Base-by-base conservation (phyloP, 1,140 invertebrate genomes). In the Lamellibrachia luymesi region DNA sequence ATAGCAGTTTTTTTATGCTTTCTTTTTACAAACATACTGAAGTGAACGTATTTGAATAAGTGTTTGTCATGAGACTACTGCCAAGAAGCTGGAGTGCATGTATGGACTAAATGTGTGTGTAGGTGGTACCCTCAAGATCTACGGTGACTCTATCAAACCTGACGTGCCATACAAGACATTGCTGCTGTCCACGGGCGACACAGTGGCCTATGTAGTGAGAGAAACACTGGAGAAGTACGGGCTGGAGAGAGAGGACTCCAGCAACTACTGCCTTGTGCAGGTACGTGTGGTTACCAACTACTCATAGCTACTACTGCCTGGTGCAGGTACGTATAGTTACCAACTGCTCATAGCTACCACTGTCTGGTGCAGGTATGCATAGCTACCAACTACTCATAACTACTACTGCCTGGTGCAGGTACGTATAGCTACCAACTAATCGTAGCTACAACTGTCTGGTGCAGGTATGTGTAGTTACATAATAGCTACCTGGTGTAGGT, bases 121-220 rank as follows among this genome's bases (percentile, higher is more conserved):
- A 97, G 97, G 99, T 92, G 99, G 99, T 91, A 99, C 99, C 6
- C 96, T 99, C 50, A 99, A 99, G 97, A 99, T 99, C 94, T 99
- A 99, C 96, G 99, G 99, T 50, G 98, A 99, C 96, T 98, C 98
- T 22, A 97, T 99, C 8, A 98, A 98, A 95, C 98, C 98, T 95
- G 99, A 99, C 97, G 98, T 99, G 94, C 99, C 99, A 90, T 99
- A 99, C 96, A 99, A 99, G 97, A 99, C 99, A 2, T 97, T 99
- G 89, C 97, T 99, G 94, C 97, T 99, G 52, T 99, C 99, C 38
- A 98, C 99, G 22, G 97, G 98, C 90, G 99, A 99, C 96, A 98
- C 98, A 89, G 98, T 99, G 2, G 97, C 98, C 64, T 97, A 97
- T 94, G 98, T 99, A 90, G 98, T 99, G 52, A 97, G 98, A 94